Evolutionary conservation across 2,797 vertebrate genomes (phyloP).

Genomic region (Halcyon badia): DNA sequence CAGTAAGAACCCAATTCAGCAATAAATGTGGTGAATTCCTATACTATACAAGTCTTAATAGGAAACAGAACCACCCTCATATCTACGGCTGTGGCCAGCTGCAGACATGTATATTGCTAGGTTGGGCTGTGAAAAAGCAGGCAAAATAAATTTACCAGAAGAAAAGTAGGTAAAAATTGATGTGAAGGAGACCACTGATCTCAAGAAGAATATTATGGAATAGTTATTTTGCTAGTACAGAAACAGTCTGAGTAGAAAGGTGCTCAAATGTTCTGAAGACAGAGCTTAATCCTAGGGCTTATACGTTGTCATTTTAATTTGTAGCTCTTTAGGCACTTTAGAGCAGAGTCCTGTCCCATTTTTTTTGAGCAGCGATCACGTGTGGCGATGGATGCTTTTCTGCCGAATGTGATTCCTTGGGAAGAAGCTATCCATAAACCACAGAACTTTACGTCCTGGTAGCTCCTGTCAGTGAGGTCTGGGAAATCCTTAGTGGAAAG

Average conservation of each 20-base stretch:
- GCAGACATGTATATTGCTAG: not conserved
- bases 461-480: not conserved
- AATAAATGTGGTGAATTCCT: not conserved
- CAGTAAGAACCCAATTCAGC: not conserved
- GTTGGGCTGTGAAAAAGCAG: not conserved
- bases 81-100: not conserved
- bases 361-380: not conserved
- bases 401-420: not conserved
- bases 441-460: not conserved
- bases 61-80: not conserved
- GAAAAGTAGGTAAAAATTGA: not conserved
- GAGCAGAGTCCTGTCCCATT: not conserved
- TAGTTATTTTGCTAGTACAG: not conserved
- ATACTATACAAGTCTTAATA: not conserved
- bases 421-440: not conserved
- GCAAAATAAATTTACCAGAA: not conserved
- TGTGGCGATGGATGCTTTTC: rapidly evolving
- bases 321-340: not conserved
- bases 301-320: not conserved
- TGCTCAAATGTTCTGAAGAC: not conserved
- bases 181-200: not conserved
- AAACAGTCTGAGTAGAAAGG: not conserved
- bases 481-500: not conserved
- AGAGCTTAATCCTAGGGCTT: not conserved
- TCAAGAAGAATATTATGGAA: not conserved